A percentile compares a stretch with the other conserved stretches of the same genome.
These are phyloP conservation scores for Staurois parvus DNA, from an alignment of 2,797 vertebrate species.

Conservation along the genomic window DNA sequence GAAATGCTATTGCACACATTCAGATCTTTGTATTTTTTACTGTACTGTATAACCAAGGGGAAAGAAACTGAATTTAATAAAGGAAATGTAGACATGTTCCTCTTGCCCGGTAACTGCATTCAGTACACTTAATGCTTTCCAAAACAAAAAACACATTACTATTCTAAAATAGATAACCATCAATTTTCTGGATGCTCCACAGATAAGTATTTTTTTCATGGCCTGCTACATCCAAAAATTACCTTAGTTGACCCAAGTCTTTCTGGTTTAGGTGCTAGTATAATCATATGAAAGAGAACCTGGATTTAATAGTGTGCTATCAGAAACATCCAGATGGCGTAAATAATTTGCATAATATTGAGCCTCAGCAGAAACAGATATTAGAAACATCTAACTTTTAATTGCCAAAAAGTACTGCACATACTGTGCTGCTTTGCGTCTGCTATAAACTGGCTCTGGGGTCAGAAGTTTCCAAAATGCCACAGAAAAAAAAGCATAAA, in stretches of 20 bases:
- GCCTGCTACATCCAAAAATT: constrained; percentile 30
- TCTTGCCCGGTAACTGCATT: constrained; percentile 20
- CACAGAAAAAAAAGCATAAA: constrained; percentile 1
- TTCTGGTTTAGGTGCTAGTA: constrained; percentile 36
- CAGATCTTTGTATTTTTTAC: too few relatives aligned
- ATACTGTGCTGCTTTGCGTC: constrained; percentile 26
- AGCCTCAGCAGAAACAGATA: constrained; percentile 44
- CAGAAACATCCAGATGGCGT: constrained; percentile 59
- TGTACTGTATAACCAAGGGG: background rate
- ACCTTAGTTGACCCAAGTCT: constrained; percentile 47
- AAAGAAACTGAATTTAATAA: background rate
- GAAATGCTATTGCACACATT: too few relatives aligned
- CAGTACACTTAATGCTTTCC: constrained; percentile 59
- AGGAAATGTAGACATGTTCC: constrained; percentile 14
- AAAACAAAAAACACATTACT: constrained; percentile 34
- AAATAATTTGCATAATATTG: constrained; percentile 57
- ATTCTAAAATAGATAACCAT: constrained; percentile 36
- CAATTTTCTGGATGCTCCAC: constrained; percentile 27
- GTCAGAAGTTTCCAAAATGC: constrained; percentile 33
- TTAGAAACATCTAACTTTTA: constrained; percentile 24
- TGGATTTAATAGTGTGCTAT: constrained; percentile 53
- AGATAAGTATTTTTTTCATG: constrained; percentile 12
- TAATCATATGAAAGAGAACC: constrained; percentile 47
- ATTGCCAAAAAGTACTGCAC: constrained; percentile 36
- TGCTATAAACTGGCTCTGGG: background rate